A percentile compares a stretch with the other conserved stretches of the same genome.
Conservation (phyloP, 1,140 invertebrate genomes). For the Lordiphosa stackelbergi region DNA sequence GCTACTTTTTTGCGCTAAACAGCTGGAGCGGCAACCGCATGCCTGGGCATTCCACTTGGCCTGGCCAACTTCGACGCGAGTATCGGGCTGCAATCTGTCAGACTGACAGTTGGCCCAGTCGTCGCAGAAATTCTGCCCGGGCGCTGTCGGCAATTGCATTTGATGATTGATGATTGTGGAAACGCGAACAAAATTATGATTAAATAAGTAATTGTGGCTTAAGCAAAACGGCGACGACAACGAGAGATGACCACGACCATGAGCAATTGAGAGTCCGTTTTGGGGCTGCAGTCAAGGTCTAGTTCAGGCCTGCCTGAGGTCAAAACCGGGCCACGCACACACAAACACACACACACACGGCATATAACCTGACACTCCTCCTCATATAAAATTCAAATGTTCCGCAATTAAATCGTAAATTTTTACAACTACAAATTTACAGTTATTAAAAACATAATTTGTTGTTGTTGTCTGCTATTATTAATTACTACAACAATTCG, state of each 20-base stretch:
- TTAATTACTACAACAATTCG: slow-evolving; percentile 73
- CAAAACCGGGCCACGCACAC: slow-evolving; percentile 19
- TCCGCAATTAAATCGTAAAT: slow-evolving; percentile 71
- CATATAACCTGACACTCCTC: slow-evolving; percentile 43
- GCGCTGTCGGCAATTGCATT: slow-evolving; percentile 55
- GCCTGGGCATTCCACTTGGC: slow-evolving; percentile 57
- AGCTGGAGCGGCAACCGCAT: slow-evolving; percentile 51
- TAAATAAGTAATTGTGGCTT: slow-evolving; percentile 76
- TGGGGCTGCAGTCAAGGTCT: slow-evolving; percentile 47
- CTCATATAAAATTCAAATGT: slow-evolving; percentile 69
- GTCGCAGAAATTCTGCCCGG: slow-evolving; percentile 60
- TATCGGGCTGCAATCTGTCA: slow-evolving; percentile 62
- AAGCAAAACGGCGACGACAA: slow-evolving; percentile 58
- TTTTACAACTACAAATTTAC: slow-evolving; percentile 76
- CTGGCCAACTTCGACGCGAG: slow-evolving; percentile 33
- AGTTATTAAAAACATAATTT: slow-evolving; percentile 75
- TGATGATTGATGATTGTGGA: slow-evolving; percentile 75
- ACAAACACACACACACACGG: slow-evolving; percentile 1
- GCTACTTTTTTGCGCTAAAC: slow-evolving; percentile 67
- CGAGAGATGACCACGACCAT: slow-evolving; percentile 50
- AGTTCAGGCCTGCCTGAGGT: slow-evolving; percentile 48
- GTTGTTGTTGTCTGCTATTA: slow-evolving; percentile 64
- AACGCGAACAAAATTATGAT: slow-evolving; percentile 76
- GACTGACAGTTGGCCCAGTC: slow-evolving; percentile 72
- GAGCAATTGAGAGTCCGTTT: slow-evolving; percentile 32